Evolutionary conservation across 2,888 invertebrate species (phyloP).

Genomic region (Drosophila tanythrix): DNA sequence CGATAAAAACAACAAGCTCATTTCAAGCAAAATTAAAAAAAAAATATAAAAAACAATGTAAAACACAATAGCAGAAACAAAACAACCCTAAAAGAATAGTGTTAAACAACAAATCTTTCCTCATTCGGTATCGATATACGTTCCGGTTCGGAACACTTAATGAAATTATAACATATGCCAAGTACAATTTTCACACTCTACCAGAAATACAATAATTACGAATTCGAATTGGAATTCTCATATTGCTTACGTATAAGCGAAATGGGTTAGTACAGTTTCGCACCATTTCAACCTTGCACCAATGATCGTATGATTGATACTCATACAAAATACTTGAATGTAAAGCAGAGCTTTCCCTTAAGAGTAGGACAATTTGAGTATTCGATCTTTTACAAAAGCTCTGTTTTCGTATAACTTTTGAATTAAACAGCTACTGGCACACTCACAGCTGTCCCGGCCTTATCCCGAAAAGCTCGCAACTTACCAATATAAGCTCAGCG

Average conservation of each 20-base stretch:
- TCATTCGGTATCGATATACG: background rate
- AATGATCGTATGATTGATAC: background rate
- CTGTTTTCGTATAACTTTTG: background rate
- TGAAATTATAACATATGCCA: background rate
- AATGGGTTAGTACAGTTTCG: background rate
- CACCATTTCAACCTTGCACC: background rate
- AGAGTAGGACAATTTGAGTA: background rate
- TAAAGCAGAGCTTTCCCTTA: background rate
- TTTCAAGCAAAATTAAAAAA: conserved; percentile 1
- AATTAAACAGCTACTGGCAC: background rate
- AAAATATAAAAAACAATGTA: background rate
- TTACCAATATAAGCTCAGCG: background rate
- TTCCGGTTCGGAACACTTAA: conserved; percentile 1
- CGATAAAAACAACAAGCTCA: conserved; percentile 13
- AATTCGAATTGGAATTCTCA: background rate
- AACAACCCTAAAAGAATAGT: background rate
- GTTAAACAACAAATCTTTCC: background rate
- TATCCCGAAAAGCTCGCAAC: background rate
- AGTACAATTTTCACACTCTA: background rate
- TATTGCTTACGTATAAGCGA: background rate
- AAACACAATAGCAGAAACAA: background rate
- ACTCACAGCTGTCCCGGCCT: background rate
- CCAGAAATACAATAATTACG: background rate
- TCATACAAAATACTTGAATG: background rate
- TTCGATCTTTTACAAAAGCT: background rate